phyloP scores from a whole-genome alignment of 2,888 invertebrate genomes.

The Euphydryas editha region DNA sequence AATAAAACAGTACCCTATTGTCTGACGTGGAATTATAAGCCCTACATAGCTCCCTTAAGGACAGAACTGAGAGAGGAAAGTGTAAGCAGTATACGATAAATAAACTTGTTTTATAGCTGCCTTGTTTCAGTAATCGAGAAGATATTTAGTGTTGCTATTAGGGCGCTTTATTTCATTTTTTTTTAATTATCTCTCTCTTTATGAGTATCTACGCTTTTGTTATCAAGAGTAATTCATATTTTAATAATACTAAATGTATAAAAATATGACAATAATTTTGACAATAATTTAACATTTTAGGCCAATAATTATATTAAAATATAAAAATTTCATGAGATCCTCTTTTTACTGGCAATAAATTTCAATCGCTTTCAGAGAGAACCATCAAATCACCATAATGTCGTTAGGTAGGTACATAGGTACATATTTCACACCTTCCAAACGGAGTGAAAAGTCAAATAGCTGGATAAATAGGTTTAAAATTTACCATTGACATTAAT shows the following conservation, averaged over 20 bases:
- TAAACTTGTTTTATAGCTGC: neutral
- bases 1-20: slow-evolving; percentile 29
- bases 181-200: neutral
- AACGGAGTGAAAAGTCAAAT: neutral
- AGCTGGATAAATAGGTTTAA: neutral
- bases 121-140: neutral
- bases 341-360: neutral
- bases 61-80: slow-evolving; percentile 6
- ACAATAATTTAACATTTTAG: too few relatives aligned
- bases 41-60: slow-evolving; percentile 10
- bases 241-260: too few relatives aligned
- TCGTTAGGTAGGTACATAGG: neutral
- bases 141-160: neutral
- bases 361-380: neutral
- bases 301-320: too few relatives aligned
- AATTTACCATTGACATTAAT: slow-evolving; percentile 15
- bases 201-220: too few relatives aligned
- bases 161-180: neutral
- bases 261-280: too few relatives aligned
- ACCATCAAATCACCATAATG: neutral
- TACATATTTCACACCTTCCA: neutral
- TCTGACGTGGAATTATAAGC: slow-evolving; percentile 7
- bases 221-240: too few relatives aligned
- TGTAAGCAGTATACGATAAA: slow-evolving; percentile 11
- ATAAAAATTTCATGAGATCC: neutral